Conservation (phyloP, 2,888 invertebrate genomes). For the Eupithecia inturbata region DNA sequence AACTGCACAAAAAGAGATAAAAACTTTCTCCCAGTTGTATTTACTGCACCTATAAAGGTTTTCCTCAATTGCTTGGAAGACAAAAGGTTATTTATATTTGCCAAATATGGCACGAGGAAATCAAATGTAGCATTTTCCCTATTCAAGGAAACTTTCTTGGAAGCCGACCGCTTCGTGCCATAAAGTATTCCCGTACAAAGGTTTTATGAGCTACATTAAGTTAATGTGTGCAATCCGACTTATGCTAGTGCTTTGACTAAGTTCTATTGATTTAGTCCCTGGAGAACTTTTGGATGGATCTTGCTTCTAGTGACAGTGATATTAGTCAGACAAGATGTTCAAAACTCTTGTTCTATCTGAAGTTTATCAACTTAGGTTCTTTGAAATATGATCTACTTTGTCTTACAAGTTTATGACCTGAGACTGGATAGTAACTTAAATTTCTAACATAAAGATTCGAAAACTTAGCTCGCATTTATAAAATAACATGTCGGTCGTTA, state of each 20-base stretch:
- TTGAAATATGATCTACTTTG: constrained; percentile 2
- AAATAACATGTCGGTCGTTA: neutral
- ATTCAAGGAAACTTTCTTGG: constrained; percentile 50
- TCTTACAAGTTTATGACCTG: neutral
- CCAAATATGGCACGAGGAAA: constrained; percentile 61
- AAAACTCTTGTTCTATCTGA: neutral
- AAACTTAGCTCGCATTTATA: neutral
- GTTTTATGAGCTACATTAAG: constrained; percentile 77
- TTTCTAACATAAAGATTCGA: neutral
- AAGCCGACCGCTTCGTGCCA: constrained; percentile 67
- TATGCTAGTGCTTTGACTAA: constrained; percentile 63
- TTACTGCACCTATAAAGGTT: constrained; percentile 28
- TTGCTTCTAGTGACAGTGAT: neutral
- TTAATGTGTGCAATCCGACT: constrained; percentile 73
- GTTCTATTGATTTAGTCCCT: constrained; percentile 50
- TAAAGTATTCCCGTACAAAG: constrained; percentile 74
- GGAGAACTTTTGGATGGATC: neutral
- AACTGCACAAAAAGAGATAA: constrained; percentile 13
- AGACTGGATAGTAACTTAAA: neutral
- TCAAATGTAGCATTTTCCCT: constrained; percentile 57
- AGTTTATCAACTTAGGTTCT: neutral
- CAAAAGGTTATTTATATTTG: constrained; percentile 53
- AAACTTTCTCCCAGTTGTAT: constrained; percentile 19
- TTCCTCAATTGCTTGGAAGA: constrained; percentile 36
- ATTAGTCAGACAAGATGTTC: neutral